A percentile compares a stretch with the other conserved stretches of the same genome.
These are phyloP conservation scores for Athene cunicularia DNA, from an alignment of 2,113 vertebrate genomes.

Conservation along the genomic window DNA sequence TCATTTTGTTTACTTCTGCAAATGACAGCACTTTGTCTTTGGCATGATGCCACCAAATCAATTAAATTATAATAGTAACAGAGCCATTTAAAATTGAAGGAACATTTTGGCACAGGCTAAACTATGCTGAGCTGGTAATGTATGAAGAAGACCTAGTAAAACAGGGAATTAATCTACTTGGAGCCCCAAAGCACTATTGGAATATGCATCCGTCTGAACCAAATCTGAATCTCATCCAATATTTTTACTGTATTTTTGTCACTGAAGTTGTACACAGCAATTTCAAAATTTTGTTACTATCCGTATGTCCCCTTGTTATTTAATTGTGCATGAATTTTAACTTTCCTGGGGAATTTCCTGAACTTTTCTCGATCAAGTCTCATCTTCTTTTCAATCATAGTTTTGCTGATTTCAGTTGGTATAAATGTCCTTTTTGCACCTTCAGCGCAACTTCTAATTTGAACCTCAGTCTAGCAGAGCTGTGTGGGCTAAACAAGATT, in stretches of 20 bases:
- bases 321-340: neutral
- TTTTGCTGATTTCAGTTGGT: neutral
- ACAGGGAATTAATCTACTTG: neutral
- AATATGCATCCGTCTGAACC: accelerated
- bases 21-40: conserved; percentile 38
- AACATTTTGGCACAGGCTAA: neutral
- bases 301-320: accelerated
- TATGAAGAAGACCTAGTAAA: neutral
- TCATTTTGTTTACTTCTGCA: conserved; percentile 34
- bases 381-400: neutral
- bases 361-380: neutral
- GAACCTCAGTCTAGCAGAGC: neutral
- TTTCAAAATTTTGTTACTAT: neutral
- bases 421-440: neutral
- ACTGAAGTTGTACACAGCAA: neutral
- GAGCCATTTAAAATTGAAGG: neutral
- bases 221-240: neutral
- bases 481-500: neutral
- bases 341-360: neutral
- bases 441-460: neutral
- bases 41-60: conserved; percentile 8
- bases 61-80: neutral
- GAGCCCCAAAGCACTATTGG: neutral
- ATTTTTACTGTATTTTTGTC: neutral
- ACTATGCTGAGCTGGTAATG: neutral